Base-by-base conservation (phyloP, 2,797 vertebrate species). In the Pipistrellus pipistrellus region DNA sequence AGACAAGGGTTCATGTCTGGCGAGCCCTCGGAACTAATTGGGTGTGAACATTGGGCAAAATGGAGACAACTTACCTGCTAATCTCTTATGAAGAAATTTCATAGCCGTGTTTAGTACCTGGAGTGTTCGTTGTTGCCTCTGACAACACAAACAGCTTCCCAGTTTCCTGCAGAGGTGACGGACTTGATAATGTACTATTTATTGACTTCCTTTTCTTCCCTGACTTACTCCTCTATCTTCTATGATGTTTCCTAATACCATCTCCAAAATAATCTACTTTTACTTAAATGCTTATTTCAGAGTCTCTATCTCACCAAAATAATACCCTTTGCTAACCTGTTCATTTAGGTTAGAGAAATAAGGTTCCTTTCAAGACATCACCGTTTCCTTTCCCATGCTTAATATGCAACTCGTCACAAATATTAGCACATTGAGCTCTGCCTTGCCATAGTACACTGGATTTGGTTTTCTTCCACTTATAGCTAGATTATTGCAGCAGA, bases 51-150 rank as follows among this genome's bases (percentile, higher is more conserved):
- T 93, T 96, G 90, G 20, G 21, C 85, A 76, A 21, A 83, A 53
- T 76, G 9, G 38, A 73, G 68, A 95, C 51, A 59, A 85, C 17
- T 30, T 83, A 9, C 1, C 86, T 84, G 92, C 21, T 1, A 1
- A 83, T 72, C 27, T 59, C 30, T 78, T 75, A 82, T 46, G 51
- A 38, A 69, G 30, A 93, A 85, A 77, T 15, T 78, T 85, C 17
- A 77, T 44, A 64, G 44, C 75, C 90, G 71, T 75, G 1, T 62
- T 86, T 69, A 51, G 75, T 73, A 73, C 12, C 10, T 38, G 8
- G 0, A 76, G 5, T 85, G 83, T 64, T 81, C 73, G 90, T 93
- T 87, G 18, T 88, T 89, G 14, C 46, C 25, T 90, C 76, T 76
- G 11, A 76, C 17, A 88, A 94, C 38, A 41, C 38, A 41, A 6